Conservation (phyloP, 2,797 vertebrate species). For the Gadopsis marmoratus region DNA sequence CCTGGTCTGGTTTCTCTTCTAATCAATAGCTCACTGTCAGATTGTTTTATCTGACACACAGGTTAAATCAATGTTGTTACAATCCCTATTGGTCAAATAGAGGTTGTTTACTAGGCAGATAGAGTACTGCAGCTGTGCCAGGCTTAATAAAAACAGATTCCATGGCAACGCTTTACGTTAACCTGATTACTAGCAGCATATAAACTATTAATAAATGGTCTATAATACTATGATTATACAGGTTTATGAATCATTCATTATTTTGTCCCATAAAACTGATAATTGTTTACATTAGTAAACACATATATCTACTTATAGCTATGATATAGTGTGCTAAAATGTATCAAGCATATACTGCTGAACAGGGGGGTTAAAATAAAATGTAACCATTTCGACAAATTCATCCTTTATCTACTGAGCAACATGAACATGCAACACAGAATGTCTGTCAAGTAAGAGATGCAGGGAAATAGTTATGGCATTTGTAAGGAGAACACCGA, state of each 20-base stretch:
- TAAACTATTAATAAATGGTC: neutral
- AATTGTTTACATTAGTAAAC: neutral
- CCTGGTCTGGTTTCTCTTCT: conserved; percentile 24
- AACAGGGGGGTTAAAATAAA: neutral
- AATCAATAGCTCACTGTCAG: conserved; percentile 13
- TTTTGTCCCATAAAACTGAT: too few relatives aligned
- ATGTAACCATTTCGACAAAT: neutral
- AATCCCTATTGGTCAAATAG: neutral
- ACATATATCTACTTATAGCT: too few relatives aligned
- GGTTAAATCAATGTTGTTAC: neutral
- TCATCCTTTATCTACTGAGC: neutral
- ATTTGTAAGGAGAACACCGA: conserved; percentile 1
- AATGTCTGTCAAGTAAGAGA: neutral
- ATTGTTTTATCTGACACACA: neutral
- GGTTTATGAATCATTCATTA: too few relatives aligned
- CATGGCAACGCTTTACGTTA: neutral
- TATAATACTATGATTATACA: neutral
- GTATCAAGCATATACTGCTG: too few relatives aligned
- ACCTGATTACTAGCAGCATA: neutral
- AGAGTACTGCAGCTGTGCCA: neutral
- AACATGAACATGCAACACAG: neutral
- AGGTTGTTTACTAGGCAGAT: neutral
- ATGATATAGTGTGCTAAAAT: too few relatives aligned
- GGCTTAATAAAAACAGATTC: neutral
- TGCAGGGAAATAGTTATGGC: neutral